Evolutionary conservation across 2,888 invertebrate species (phyloP), one percentile per base, ranked within the genome.

Genomic region (Patella depressa): DNA sequence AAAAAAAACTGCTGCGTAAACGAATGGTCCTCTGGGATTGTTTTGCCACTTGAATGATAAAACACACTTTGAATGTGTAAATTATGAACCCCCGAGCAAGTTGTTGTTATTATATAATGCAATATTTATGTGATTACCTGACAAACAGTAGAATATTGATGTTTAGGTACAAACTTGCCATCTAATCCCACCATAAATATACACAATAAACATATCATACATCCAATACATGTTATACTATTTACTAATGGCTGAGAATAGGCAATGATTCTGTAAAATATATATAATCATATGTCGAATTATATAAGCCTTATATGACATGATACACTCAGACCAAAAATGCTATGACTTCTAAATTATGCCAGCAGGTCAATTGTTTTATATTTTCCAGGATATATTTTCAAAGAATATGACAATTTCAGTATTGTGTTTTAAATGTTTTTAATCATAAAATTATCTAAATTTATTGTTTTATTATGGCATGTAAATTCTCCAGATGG

Each of bases 201-300:
- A 73, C 97, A 96, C 59, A 95, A 93, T 85, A 98, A 94, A 91
- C 98, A 98, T 29, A 98, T 94, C 83, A 98, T 96, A 87, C 97
- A 97, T 34, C 99, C 99, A 80, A 95, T 94, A 77, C 99, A 93
- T 95, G 99, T 97, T 82, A 99, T 95, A 77, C 97, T 98, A 93
- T 99, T 99, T 93, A 98, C 97, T 55, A 96, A 96, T 3, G 99
- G 98, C 93, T 99, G 98, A 11, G 99, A 99, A 91, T 97, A 96
- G 89, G 96, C 95, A 88, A 99, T 98, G 77, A 98, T 97, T 92
- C 99, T 98, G 93, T 53, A 89, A 86, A 17, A 65, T 9, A 65
- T 19, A 57, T 24, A 55, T 34, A 45, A 78, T 96, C 1, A 45
- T 45, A 45, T 45, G 45, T 45, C 9, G 9, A 9, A 45, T 45